Conservation (phyloP, 2,113 vertebrate species). For the Heterotis niloticus region DNA sequence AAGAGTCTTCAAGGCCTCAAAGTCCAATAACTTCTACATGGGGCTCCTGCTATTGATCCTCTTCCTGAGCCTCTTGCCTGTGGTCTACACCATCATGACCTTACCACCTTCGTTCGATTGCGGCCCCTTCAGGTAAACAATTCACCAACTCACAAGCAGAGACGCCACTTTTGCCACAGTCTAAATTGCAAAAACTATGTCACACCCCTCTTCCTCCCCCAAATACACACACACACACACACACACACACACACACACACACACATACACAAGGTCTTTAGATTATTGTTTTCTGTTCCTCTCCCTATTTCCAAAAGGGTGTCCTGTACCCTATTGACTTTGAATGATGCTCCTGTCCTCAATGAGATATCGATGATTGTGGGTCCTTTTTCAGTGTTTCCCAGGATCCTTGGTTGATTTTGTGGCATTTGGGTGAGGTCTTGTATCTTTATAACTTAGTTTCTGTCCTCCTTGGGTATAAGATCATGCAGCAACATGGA, state of each 20-base stretch:
- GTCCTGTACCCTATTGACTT: no score
- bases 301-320: no score
- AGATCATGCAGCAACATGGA: no score
- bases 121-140: constrained; percentile 58
- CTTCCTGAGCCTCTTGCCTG: constrained; percentile 90
- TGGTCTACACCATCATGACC: constrained; percentile 96
- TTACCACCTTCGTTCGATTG: constrained; percentile 95
- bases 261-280: neutral
- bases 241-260: neutral
- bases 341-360: no score
- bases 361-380: no score
- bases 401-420: no score
- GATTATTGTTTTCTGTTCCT: no score
- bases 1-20: constrained; percentile 95
- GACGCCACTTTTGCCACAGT: neutral
- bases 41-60: constrained; percentile 91
- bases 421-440: no score
- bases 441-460: no score
- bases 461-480: no score
- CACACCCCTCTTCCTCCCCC: neutral
- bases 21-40: constrained; percentile 99
- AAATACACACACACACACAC: neutral
- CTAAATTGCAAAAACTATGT: neutral
- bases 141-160: neutral
- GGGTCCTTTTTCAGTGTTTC: no score